Base-by-base conservation (phyloP, 2,113 vertebrate species). In the Aegotheles bennettii region DNA sequence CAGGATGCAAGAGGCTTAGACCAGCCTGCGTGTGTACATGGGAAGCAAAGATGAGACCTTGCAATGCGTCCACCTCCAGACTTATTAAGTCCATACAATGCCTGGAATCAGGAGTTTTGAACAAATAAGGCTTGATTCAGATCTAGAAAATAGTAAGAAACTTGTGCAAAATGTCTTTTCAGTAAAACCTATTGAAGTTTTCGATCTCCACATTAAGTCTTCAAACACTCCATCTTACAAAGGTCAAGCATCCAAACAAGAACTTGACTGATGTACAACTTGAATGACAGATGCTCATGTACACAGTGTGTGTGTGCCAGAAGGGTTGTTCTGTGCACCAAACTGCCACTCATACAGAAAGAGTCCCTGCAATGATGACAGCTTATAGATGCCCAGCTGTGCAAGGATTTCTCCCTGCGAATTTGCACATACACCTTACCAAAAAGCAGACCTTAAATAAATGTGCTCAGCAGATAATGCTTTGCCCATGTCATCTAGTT, bases 1-100 rank as follows among this genome's bases (percentile, higher is more conserved):
- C n/a, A 10, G 67, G 60, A 71, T 28, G 48, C 33, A 47, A 38
- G 71, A 86, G 47, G 76, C 64, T 86, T 50, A 38, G 76, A 70
- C 6, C 9, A 6, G 38, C 10, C 16, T 2, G 4, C 10, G 16
- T 1, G 2, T 9, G 36, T 3, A 47, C 31, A 3, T 1, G 23
- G 56, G 38, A 87, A 56, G 35, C 24, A 35, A 48, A 63, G 23
- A 65, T 0, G 5, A 81, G 47, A 74, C 71, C 33, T 53, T 43
- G 7, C 20, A 31, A 15, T 7, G 33, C 20, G 15, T 28, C 61
- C 36, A 40, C 36, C 61, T 92, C 42, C 69, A 35, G 36, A 73
- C 50, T 47, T 38, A 28, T 1, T 9, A 43, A 73, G 4, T 16
- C 60, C 73, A 70, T 0, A 70, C 18, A 48, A 59, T 2, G 25